phyloP scores from a whole-genome alignment of 2,888 invertebrate species.

The Cosmopolites sordidus region DNA sequence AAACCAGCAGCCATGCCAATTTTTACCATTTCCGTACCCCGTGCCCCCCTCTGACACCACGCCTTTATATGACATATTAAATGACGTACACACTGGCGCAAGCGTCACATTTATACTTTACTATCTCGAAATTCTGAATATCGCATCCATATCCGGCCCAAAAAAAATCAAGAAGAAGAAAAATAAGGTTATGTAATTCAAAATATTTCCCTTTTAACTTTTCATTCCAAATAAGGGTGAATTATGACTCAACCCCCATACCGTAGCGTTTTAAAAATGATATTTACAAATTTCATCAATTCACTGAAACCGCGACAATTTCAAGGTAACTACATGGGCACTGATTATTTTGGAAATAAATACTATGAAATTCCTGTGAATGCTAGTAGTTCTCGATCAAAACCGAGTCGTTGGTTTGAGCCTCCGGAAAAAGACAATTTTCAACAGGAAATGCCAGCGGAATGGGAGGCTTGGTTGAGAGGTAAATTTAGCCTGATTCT shows the following conservation, averaged over 20 bases:
- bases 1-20: slow-evolving; percentile 47
- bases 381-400: slow-evolving; percentile 61
- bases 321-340: slow-evolving; percentile 58
- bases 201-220: too few species aligned
- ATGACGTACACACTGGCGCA: slow-evolving; percentile 4
- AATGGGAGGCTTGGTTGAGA: slow-evolving; percentile 87
- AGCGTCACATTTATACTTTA: not conserved
- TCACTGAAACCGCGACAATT: slow-evolving; percentile 58
- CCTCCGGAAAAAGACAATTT: slow-evolving; percentile 62
- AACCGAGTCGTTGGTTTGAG: slow-evolving; percentile 67
- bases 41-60: slow-evolving; percentile 40
- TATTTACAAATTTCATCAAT: slow-evolving; percentile 59
- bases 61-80: slow-evolving; percentile 40
- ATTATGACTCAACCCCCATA: slow-evolving; percentile 38
- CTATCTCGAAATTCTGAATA: not conserved
- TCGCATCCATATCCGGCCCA: too few species aligned
- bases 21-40: slow-evolving; percentile 41
- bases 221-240: not conserved
- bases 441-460: slow-evolving; percentile 72
- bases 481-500: slow-evolving; percentile 17
- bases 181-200: not conserved
- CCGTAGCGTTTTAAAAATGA: slow-evolving; percentile 45
- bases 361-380: slow-evolving; percentile 75
- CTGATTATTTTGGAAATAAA: slow-evolving; percentile 76
- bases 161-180: slow-evolving; percentile 4